Evolutionary conservation across 2,797 vertebrate species (phyloP), one percentile per base, ranked within the genome.

Genomic region (Karalla daura): DNA sequence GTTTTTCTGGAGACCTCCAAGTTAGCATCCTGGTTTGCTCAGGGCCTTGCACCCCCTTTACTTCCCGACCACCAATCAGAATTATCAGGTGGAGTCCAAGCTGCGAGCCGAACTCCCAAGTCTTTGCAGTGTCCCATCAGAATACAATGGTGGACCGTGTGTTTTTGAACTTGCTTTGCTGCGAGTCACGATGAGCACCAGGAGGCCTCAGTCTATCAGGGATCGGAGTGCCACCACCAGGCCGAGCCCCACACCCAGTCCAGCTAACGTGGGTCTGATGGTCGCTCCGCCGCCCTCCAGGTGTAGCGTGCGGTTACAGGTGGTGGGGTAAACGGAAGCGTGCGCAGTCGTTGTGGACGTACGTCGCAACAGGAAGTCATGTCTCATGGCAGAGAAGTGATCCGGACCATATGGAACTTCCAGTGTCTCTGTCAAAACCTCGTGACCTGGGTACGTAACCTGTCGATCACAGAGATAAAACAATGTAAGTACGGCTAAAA

Each of bases 361-460:
- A 0, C 9, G 71, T 33, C 14, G 71, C 67, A 96, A 83, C 61
- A 63, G 41, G 85, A 97, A 95, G 88, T 97, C 84, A 1, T 92
- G 87, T 56, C 70, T 93, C 79, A 95, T 53, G 72, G 96, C 96
- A 1, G 93, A 95, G 86, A 91, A 92, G 12, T 71, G 74, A 15
- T 88, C 84, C 0, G 89, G 89, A 3, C 88, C 93, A 24, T 93
- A 52, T 0, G 83, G 87, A 70, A 97, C 51, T 21, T 67, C 70
- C 5, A 97, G 74, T 0, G 86, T 92, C 81, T 91, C 87, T n/a
- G 90, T 91, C 44, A 94, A 14, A 0, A 93, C 83, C 33, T 88
- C 30, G 11, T 91, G 86, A 73, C 91, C 94, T 0, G 94, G 94
- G n/a, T 89, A 90, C 0, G 91, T 94, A 75, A 95, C 95, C 96